Base-by-base conservation (phyloP, 2,888 invertebrate genomes). In the Diaprepes abbreviatus region DNA sequence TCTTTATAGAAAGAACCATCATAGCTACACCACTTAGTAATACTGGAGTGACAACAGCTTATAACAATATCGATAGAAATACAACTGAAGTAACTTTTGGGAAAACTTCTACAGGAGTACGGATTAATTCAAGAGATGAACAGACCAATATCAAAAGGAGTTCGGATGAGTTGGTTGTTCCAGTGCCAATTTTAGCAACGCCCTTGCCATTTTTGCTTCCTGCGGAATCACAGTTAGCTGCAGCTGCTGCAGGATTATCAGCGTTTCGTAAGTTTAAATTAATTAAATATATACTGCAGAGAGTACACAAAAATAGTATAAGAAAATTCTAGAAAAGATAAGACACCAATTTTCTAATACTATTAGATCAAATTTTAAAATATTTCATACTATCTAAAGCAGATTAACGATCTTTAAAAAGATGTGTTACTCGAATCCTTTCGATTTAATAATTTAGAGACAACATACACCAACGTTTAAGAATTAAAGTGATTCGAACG, bases 191-290 rank as follows among this genome's bases (percentile, higher is more conserved):
- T 72, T 67, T 84, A 71, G 79, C 83, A 38, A 70, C 80, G 33
- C 79, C 83, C 14, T 72, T 84, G 48, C 83, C 83, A 5, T 83
- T 84, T 76, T 70, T 83, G 6, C 71, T 84, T 19, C 81, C 83
- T 2, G 14, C 69, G n/a, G 66, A 66, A 45, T 66, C 69, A 7
- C 75, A 80, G 38, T 79, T 86, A 57, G 88, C 77, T 74, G 88
- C 89, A 1, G 90, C 90, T 68, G 89, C 90, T 3, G 84, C 83
- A 16, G 86, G 86, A 78, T 82, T 86, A 74, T 85, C 86, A 2
- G 87, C 87, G 21, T 87, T 86, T 76, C 77, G 87, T 87, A 81
- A 87, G 87, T n/a, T n/a, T n/a, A n/a, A n/a, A n/a, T n/a, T n/a
- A n/a, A n/a, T n/a, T n/a, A n/a, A n/a, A n/a, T n/a, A n/a, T n/a